Base-by-base conservation (phyloP, 2,113 vertebrate species). In the Poecile atricapillus region DNA sequence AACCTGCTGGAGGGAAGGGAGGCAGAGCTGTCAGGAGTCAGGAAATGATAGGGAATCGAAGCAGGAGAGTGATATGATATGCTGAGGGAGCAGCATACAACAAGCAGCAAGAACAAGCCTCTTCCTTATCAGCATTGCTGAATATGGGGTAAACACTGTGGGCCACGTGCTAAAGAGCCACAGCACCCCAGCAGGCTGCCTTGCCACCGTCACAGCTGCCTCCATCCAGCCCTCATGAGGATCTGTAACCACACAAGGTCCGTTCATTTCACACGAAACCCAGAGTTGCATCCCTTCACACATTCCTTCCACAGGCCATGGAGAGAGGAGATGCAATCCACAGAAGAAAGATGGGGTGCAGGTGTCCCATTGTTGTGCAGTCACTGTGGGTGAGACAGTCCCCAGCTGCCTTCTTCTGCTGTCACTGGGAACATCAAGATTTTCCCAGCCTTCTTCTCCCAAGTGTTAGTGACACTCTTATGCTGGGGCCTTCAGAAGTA, bases 211-310 rank as follows among this genome's bases (percentile, higher is more conserved):
- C 47, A n/a, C 0, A 0, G 63, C 69, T 46, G 25, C 23, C 39
- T 77, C 43, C 7, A 8, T 31, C 53, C 79, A 43, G 27, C 28
- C 15, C 27, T 55, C 0, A 0, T 25, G n/a, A 77, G n/a, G 43
- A 35, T 33, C 74, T 35, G n/a, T 35, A 35, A 50, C 49, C 12
- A 15, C 0, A 0, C 41, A 39, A 68, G 20, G 27, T 46, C 55
- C 0, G 0, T 20, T 55, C 31, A 11, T 44, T 41, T 35, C 70
- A 33, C n/a, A 35, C 0, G 0, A 44, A 62, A 63, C 31, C 44
- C 41, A 63, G 83, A 88, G 41, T 1, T 59, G 24, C 44, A 64
- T 23, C 13, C 59, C 39, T 73, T 68, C 49, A 35, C 31, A 14
- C 28, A 30, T 33, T 39, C 31, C 55, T 59, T 53, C 59, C 59